Conservation (phyloP, 1,140 invertebrate species). For the Formica exsecta region DNA sequence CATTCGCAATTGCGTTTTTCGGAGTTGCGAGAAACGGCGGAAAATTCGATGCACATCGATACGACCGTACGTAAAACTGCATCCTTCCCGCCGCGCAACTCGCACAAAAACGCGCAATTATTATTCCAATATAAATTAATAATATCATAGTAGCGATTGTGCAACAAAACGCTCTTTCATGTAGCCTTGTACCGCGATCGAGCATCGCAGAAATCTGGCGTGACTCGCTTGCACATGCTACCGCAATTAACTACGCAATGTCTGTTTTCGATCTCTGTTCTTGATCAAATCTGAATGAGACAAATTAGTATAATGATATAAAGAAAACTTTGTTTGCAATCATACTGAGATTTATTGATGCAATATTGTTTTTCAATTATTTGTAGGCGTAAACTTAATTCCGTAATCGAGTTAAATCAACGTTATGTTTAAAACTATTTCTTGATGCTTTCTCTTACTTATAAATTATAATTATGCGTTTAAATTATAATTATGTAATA, state of each 20-base stretch:
- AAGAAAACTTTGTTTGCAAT: neutral
- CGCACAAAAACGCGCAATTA: constrained; percentile 67
- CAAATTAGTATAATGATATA: neutral
- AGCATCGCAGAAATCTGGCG: constrained; percentile 34
- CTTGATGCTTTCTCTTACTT: neutral
- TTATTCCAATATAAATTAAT: constrained; percentile 39
- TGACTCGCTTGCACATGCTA: neutral
- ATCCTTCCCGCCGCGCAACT: constrained; percentile 29
- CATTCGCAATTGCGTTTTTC: neutral
- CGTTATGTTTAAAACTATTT: neutral
- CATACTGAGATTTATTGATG: neutral
- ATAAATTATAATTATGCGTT: constrained; percentile 13
- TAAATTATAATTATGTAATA: constrained; percentile 9
- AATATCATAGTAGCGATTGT: constrained; percentile 11
- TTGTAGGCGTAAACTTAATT: neutral
- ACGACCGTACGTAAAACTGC: constrained; percentile 23
- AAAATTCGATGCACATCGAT: constrained; percentile 8
- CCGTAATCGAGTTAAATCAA: neutral
- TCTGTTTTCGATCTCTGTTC: neutral
- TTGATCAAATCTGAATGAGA: neutral
- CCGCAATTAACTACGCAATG: neutral
- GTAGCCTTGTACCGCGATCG: constrained; percentile 11
- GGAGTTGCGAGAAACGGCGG: neutral
- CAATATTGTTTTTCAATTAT: neutral
- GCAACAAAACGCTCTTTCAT: constrained; percentile 60